Conservation (phyloP, 2,888 invertebrate genomes). For the Caenorhabditis becei region DNA sequence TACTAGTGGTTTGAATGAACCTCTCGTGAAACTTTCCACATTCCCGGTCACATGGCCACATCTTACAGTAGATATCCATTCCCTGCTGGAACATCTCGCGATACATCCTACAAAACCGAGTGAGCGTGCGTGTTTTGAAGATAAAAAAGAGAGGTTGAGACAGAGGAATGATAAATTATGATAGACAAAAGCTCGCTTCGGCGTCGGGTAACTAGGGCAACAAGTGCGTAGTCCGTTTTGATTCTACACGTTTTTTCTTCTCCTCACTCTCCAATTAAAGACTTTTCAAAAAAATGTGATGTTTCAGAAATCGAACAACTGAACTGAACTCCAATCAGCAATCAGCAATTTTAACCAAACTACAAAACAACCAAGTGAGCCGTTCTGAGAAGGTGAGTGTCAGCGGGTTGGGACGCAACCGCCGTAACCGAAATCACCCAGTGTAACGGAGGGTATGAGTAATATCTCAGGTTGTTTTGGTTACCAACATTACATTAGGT, state of each 20-base stretch:
- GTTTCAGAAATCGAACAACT: too few relatives aligned
- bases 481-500: too few relatives aligned
- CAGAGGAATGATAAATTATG: slow-evolving; percentile 47
- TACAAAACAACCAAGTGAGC: too few relatives aligned
- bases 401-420: too few relatives aligned
- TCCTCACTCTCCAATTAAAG: too few relatives aligned
- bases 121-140: background rate
- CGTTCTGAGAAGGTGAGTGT: too few relatives aligned
- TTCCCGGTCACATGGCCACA: slow-evolving; percentile 60
- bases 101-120: slow-evolving; percentile 31
- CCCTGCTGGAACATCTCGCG: slow-evolving; percentile 43
- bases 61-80: slow-evolving; percentile 38
- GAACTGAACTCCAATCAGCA: too few relatives aligned
- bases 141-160: slow-evolving; percentile 18
- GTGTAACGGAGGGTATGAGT: too few relatives aligned
- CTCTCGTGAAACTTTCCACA: slow-evolving; percentile 55
- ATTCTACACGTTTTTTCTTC: background rate
- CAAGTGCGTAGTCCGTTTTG: background rate
- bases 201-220: slow-evolving; percentile 20
- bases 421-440: too few relatives aligned
- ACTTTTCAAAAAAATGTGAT: too few relatives aligned
- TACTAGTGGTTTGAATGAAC: slow-evolving; percentile 54
- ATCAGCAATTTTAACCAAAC: too few relatives aligned
- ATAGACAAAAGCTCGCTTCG: slow-evolving; percentile 74
- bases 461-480: too few relatives aligned